Evolutionary conservation across 64 coral and sea anemone genomes (phyloP), one percentile per base, ranked within the genome.

Genomic region (Stylophora pistillata): DNA sequence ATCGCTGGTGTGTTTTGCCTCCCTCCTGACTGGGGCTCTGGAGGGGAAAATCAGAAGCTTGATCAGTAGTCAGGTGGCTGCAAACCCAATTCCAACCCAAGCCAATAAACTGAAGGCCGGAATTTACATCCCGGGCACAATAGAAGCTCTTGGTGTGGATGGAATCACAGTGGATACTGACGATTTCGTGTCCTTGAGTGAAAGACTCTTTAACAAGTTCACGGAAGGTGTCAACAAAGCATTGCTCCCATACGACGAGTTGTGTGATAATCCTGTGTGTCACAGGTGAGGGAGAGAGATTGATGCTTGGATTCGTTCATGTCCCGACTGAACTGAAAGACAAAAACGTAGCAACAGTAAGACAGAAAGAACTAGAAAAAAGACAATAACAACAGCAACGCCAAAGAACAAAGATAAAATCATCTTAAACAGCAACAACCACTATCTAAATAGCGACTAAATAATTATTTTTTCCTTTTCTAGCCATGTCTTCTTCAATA

Each of bases 151-250:
- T 3, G 89, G 89, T 5, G 18, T 91, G 3, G 16, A 83, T 29
- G 89, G 89, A 47, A 18, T 91, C 15, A 91, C 89, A 58, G 89
- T 74, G 11, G 89, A 91, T 41, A 91, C 89, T 52, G 79, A 85
- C 75, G 89, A 82, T 21, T 25, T 58, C n/a, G 72, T 80, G 1
- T 85, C 80, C 15, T 85, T 54, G 55, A 62, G 23, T 9, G 78
- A 76, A 15, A 73, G 70, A 57, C 66, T 84, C 30, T 91, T 85
- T 32, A 72, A 84, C 25, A 37, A 60, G 13, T 91, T 91, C 26
- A 54, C 53, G 10, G 30, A 53, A 75, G 88, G 37, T 15, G 88
- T 90, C 41, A 59, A 34, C 23, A 9, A 37, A n/a, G 16, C 73
- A 15, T 32, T 90, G 10, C 41, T 90, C 41, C 88, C 88, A 3